A percentile compares a stretch with the other conserved stretches of the same genome.
These are phyloP conservation scores for Otolemur garnettii DNA, from an alignment of 2,113 vertebrate species.

Conservation along the genomic window DNA sequence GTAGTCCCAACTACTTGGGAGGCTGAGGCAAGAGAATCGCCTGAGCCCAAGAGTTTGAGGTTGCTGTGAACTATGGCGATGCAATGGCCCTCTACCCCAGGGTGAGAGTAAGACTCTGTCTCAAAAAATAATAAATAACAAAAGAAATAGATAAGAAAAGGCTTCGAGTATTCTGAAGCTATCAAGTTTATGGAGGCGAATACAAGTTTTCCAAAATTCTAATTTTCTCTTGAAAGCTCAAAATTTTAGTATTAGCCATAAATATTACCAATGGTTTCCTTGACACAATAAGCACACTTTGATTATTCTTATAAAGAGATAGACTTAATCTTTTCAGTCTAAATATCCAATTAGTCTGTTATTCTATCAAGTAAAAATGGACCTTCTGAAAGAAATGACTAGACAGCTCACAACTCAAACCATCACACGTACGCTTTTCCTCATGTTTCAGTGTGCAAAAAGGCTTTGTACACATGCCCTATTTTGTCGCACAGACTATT, in stretches of 20 bases:
- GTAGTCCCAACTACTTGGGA: too few species aligned
- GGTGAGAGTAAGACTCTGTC: too few species aligned
- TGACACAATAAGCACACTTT: neutral
- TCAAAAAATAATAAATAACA: too few species aligned
- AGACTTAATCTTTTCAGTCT: neutral
- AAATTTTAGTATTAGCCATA: constrained; percentile 4
- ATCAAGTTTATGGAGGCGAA: neutral
- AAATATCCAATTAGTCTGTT: neutral
- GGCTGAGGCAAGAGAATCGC: too few species aligned
- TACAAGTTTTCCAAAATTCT: constrained; percentile 18
- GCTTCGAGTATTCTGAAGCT: neutral
- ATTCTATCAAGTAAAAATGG: neutral
- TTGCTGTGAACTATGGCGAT: too few species aligned
- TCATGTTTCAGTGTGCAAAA: neutral
- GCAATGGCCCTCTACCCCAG: too few species aligned
- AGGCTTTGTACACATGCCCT: neutral
- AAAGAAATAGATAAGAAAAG: neutral
- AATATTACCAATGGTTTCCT: neutral
- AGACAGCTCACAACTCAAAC: neutral
- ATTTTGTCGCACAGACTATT: neutral
- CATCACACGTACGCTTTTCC: neutral
- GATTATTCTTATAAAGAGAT: neutral
- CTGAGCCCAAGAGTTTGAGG: too few species aligned
- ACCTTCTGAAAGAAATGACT: neutral
- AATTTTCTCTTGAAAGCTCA: constrained; percentile 53